Base-by-base conservation (phyloP, 2,797 vertebrate species). In the Danio choprae region DNA sequence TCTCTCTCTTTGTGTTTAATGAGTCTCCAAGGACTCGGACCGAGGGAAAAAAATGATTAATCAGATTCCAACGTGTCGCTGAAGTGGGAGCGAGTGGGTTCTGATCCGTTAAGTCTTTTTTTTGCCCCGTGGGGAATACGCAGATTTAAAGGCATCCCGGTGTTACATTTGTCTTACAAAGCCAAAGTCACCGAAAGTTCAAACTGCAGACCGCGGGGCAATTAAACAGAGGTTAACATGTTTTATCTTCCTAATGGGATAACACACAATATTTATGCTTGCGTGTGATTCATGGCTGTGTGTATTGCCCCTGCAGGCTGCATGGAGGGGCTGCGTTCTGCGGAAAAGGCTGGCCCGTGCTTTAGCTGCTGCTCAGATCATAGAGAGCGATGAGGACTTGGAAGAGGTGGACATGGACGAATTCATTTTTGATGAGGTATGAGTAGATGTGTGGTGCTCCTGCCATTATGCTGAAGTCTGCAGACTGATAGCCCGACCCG, bases 211-310 rank as follows among this genome's bases (percentile, higher is more conserved):
- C 94, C 94, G 88, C 91, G 93, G 91, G 88, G 95, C 94, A 95
- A 96, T 97, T 97, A 96, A 94, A 95, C 88, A 90, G 89, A 91
- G 91, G 87, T 93, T 92, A 93, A 93, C 93, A 94, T 97, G 94
- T 96, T 97, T 98, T 96, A 97, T 97, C 94, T 96, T 95, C 87
- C 94, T 96, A 96, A 96, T 96, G 95, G 96, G 95, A 95, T 96
- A 97, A 95, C 93, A 89, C 71, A 90, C 93, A 92, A 94, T 96
- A 96, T 97, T 95, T 96, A 94, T 88, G 89, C 93, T 94, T 91
- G 81, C 74, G 75, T 76, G 88, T 97, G 95, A 98, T 96, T 95
- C 95, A 95, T 95, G 90, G 85, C 82, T 89, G 83, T 90, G 83
- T 90, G 89, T 81, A 87, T 94, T 93, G 85, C 83, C 93, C 94